phyloP scores from a whole-genome alignment of 1,140 invertebrate species.

The Triops cancriformis region DNA sequence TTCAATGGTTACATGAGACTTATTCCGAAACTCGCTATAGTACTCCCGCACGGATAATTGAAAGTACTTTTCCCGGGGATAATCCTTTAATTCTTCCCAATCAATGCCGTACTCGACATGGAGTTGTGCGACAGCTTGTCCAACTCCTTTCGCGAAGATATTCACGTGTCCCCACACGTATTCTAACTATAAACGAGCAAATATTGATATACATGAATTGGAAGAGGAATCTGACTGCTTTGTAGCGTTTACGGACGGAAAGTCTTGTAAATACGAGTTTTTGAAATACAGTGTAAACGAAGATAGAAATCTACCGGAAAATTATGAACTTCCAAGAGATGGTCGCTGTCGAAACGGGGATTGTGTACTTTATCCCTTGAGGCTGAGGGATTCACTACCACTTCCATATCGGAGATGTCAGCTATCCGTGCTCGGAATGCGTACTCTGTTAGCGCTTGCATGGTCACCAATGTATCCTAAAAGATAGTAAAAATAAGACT shows the following conservation, averaged over 20 bases:
- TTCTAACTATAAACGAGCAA: slow-evolving; percentile 13
- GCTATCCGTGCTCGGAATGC: slow-evolving; percentile 48
- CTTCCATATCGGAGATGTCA: slow-evolving; percentile 48
- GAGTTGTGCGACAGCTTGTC: slow-evolving; percentile 39
- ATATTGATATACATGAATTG: too few relatives aligned
- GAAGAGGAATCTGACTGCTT: too few relatives aligned
- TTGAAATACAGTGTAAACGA: too few relatives aligned
- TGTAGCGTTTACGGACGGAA: neutral
- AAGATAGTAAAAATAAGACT: slow-evolving; percentile 24
- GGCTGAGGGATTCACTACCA: slow-evolving; percentile 43
- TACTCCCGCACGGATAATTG: slow-evolving; percentile 41
- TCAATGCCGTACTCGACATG: slow-evolving; percentile 49
- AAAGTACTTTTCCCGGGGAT: slow-evolving; percentile 43
- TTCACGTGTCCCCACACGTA: slow-evolving; percentile 50
- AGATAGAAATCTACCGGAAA: slow-evolving; percentile 31
- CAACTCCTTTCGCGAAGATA: slow-evolving; percentile 47
- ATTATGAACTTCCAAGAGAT: slow-evolving; percentile 31
- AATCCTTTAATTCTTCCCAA: slow-evolving; percentile 43
- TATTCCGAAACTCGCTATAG: slow-evolving; percentile 47
- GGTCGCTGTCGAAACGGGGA: slow-evolving; percentile 36
- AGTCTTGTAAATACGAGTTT: neutral
- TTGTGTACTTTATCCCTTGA: slow-evolving; percentile 31
- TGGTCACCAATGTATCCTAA: slow-evolving; percentile 50
- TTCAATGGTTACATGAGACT: slow-evolving; percentile 47
- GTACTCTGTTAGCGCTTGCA: slow-evolving; percentile 51